Conservation (phyloP, 2,113 vertebrate genomes). For the Neogobius melanostomus region DNA sequence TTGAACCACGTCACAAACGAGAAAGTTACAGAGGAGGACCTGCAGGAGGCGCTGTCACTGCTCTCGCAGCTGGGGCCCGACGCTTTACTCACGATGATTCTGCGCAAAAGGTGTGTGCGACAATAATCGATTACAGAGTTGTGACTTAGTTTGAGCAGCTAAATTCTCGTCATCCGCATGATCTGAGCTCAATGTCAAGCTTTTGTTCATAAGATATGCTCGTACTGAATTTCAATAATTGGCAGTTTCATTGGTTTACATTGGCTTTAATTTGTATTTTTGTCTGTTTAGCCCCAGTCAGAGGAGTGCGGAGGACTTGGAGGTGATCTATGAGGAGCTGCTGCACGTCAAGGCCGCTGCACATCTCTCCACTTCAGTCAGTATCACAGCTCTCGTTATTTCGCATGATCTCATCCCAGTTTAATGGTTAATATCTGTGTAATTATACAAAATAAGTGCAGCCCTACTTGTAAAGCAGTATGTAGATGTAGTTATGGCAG, state of each 20-base stretch:
- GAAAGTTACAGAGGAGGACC: conserved; percentile 83
- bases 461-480: too few species aligned
- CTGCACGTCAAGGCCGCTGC: conserved; percentile 92
- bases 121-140: background rate
- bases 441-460: too few species aligned
- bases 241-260: background rate
- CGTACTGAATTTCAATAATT: background rate
- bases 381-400: conserved; percentile 12
- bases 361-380: conserved; percentile 90
- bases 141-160: too few species aligned
- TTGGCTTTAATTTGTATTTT: background rate
- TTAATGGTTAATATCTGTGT: too few species aligned
- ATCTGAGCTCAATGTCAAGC: too few species aligned
- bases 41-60: conserved; percentile 84
- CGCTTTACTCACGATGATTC: conserved; percentile 89
- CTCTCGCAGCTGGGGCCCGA: conserved; percentile 89
- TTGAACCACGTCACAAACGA: conserved; percentile 64
- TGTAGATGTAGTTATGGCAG: too few species aligned
- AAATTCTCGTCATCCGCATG: too few species aligned
- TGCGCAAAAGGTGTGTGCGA: conserved; percentile 86
- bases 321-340: conserved; percentile 94
- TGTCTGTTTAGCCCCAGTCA: conserved; percentile 81
- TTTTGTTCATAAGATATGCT: background rate
- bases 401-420: too few species aligned
- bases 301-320: conserved; percentile 88